Conservation (phyloP, 1,140 invertebrate genomes). For the Panagrolaimus sp. region DNA sequence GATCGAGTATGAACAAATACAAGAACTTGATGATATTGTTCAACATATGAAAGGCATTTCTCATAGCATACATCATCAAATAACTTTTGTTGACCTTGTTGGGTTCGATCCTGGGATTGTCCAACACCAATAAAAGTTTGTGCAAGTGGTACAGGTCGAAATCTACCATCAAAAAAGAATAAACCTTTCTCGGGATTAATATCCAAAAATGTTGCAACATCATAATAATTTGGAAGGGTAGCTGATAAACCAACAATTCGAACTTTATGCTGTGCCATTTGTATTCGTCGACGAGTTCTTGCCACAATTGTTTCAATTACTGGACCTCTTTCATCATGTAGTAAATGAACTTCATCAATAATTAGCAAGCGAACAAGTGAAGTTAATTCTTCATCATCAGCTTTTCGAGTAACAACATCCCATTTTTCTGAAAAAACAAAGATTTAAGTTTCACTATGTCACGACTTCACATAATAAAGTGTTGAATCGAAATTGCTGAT, state of each 20-base stretch:
- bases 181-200: constrained; percentile 87
- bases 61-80: constrained; percentile 73
- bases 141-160: constrained; percentile 86
- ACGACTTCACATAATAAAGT: no score
- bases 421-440: constrained; percentile 98
- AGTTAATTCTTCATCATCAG: constrained; percentile 69
- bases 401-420: constrained; percentile 96
- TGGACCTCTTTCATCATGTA: constrained; percentile 92
- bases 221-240: constrained; percentile 92
- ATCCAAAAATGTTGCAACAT: constrained; percentile 85
- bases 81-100: constrained; percentile 68
- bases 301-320: constrained; percentile 96
- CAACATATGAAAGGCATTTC: constrained; percentile 35
- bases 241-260: constrained; percentile 93
- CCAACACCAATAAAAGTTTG: constrained; percentile 86
- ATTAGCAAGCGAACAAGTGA: constrained; percentile 82
- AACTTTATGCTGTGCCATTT: constrained; percentile 90
- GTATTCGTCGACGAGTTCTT: constrained; percentile 79
- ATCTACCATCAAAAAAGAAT: constrained; percentile 94
- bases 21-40: constrained; percentile 70
- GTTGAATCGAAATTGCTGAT: no score
- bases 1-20: constrained; percentile 97
- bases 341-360: constrained; percentile 94
- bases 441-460: constrained; percentile 94
- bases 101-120: constrained; percentile 65